These are phyloP conservation scores for Holothuria leucospilota DNA, from an alignment of 53 echinoderm and acorn worm species.

Conservation along the genomic window DNA sequence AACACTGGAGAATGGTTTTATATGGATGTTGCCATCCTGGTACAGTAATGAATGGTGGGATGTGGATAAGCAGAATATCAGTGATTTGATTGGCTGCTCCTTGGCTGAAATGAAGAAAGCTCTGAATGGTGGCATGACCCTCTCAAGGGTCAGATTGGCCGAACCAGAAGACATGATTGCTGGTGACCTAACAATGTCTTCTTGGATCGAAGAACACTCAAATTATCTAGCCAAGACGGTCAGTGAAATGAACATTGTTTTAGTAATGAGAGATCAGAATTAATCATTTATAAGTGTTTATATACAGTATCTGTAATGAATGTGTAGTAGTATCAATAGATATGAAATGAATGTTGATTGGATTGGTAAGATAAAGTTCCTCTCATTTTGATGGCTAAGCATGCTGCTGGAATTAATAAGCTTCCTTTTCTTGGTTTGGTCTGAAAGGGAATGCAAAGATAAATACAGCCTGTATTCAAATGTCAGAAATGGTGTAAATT, in stretches of 20 bases:
- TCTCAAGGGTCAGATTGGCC: conserved; percentile 72
- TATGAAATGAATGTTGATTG: no score
- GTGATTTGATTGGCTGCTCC: conserved; percentile 71
- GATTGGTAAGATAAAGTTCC: no score
- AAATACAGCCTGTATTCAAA: no score
- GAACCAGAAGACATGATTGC: conserved; percentile 62
- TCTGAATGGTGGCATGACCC: conserved; percentile 75
- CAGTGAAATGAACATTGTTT: not conserved
- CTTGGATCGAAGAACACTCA: conserved; percentile 69
- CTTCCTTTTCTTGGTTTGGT: no score
- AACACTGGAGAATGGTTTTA: conserved; percentile 73
- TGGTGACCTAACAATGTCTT: conserved; percentile 64
- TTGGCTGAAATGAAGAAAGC: conserved; percentile 79
- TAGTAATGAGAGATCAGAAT: no score
- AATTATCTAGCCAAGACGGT: conserved; percentile 54
- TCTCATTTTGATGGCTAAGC: no score
- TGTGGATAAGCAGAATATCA: conserved; percentile 76
- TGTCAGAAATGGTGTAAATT: no score
- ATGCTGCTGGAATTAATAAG: no score
- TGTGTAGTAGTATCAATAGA: no score
- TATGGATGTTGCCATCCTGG: conserved; percentile 88
- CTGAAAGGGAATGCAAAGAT: no score
- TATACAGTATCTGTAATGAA: no score
- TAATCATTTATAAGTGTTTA: no score
- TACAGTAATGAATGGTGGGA: conserved; percentile 88